These are phyloP conservation scores for Philopedon plagiatum DNA, from an alignment of 2,888 invertebrate species.

Conservation along the genomic window DNA sequence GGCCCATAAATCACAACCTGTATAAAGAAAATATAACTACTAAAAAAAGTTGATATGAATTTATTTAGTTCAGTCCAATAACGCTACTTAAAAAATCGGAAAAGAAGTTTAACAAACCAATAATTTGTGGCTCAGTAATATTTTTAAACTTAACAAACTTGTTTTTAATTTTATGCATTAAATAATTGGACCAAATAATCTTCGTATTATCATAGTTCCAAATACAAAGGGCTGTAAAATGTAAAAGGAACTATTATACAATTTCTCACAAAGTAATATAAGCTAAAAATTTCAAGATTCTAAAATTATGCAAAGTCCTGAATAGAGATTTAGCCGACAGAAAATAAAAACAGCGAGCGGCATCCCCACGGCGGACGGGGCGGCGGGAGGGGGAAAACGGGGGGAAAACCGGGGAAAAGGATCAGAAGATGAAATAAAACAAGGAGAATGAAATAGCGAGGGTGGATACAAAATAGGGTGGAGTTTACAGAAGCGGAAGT, in stretches of 20 bases:
- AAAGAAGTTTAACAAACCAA: no score
- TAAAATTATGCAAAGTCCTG: constrained; percentile 68
- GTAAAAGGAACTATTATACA: constrained; percentile 8
- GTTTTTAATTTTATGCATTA: no score
- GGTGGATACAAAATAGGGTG: constrained; percentile 68
- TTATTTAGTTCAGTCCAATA: no score
- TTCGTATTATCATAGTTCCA: no score
- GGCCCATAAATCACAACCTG: no score
- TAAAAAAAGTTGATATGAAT: no score
- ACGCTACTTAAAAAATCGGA: no score
- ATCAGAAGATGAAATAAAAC: constrained; percentile 70
- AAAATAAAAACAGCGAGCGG: constrained; percentile 62
- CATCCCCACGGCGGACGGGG: constrained; percentile 33
- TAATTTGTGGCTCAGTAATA: no score
- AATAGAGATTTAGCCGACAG: constrained; percentile 64
- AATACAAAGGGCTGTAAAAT: not conserved
- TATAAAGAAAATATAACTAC: no score
- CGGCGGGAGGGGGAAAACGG: constrained; percentile 16
- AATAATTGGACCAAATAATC: no score
- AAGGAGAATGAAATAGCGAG: constrained; percentile 70
- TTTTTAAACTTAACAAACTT: no score
- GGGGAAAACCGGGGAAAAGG: constrained; percentile 57
- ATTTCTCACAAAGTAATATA: constrained; percentile 41
- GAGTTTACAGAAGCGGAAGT: constrained; percentile 74
- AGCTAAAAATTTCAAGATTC: constrained; percentile 53